phyloP scores from a whole-genome alignment of 2,113 vertebrate genomes.

The Psammodynastes pulverulentus region DNA sequence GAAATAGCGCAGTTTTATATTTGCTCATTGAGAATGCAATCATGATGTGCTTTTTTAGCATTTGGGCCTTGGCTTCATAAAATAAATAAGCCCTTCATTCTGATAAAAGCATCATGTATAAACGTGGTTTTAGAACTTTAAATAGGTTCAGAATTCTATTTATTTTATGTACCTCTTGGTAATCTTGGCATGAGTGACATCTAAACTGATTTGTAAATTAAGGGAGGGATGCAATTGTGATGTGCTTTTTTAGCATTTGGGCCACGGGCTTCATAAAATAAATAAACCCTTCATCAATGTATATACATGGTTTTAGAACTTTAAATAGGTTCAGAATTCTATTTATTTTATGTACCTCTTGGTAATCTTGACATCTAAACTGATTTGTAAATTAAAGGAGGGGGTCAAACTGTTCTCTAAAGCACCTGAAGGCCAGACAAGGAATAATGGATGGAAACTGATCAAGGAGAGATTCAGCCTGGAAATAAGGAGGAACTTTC shows the following conservation, averaged over 20 bases:
- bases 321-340: not conserved
- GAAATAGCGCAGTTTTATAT: not conserved
- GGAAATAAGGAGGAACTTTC: too few relatives aligned
- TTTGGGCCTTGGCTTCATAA: not conserved
- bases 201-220: not conserved
- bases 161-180: not conserved
- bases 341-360: not conserved
- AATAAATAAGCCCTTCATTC: not conserved
- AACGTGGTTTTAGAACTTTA: not conserved
- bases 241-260: not conserved
- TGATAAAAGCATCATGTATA: not conserved
- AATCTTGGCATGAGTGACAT: not conserved
- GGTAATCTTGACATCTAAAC: not conserved
- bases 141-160: not conserved
- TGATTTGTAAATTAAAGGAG: not conserved
- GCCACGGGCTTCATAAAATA: not conserved
- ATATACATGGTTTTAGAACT: not conserved
- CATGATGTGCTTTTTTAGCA: not conserved
- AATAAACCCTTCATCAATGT: not conserved
- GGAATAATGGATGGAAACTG: too few relatives aligned
- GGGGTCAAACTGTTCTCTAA: too few relatives aligned
- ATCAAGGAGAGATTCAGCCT: too few relatives aligned
- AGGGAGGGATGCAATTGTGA: not conserved
- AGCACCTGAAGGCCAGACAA: too few relatives aligned
- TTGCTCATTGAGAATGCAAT: not conserved